phyloP scores from a whole-genome alignment of 2,888 invertebrate genomes.

The Limnephilus marmoratus region DNA sequence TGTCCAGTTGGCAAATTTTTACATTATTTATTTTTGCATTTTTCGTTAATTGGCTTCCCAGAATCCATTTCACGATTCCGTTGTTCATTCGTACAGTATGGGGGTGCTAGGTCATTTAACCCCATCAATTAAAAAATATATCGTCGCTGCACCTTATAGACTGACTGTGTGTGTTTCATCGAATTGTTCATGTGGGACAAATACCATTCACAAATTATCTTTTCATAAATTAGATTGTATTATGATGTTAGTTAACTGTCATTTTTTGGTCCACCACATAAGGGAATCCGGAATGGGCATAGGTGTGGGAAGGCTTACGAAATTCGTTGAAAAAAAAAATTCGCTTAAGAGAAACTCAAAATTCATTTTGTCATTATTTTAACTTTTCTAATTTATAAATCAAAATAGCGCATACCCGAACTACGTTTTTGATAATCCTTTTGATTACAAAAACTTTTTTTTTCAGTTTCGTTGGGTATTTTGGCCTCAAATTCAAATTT shows the following conservation, averaged over 20 bases:
- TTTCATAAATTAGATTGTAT: neutral
- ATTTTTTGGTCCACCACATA: neutral
- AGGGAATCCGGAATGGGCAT: neutral
- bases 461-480: no score
- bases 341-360: no score
- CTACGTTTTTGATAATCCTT: no score
- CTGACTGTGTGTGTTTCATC: neutral
- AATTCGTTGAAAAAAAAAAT: neutral
- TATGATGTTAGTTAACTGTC: neutral
- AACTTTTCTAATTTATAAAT: no score
- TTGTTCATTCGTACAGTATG: neutral
- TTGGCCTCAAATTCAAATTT: no score
- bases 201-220: neutral
- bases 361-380: no score
- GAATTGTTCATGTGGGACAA: neutral
- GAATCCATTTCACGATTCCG: conserved; percentile 41
- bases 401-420: no score
- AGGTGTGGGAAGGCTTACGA: neutral
- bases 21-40: neutral
- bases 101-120: conserved; percentile 8
- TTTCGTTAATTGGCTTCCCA: conserved; percentile 27
- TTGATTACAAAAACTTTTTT: no score
- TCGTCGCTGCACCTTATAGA: neutral
- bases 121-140: neutral
- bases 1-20: conserved; percentile 38